Percentiles rank a stretch among this genome's conserved stretches.
Conservation (phyloP, 2,888 invertebrate species). For the Nephrotoma guestfalica region DNA sequence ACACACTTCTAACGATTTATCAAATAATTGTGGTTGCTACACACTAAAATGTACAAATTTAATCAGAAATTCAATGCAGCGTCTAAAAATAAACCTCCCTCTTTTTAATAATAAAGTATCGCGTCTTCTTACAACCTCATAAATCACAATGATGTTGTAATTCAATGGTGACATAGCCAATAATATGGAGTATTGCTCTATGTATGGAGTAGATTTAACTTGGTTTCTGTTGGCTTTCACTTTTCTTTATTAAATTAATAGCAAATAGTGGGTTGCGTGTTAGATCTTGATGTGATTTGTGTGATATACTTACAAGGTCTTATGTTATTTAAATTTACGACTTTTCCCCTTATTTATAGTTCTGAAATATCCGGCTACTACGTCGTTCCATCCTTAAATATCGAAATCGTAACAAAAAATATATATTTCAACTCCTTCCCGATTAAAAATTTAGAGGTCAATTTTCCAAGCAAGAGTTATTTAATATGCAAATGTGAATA, state of each 20-base stretch:
- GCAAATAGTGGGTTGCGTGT: background rate
- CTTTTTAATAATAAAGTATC: too few species aligned
- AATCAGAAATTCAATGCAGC: background rate
- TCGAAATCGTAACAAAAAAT: too few species aligned
- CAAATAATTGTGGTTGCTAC: background rate
- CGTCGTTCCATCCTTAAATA: too few species aligned
- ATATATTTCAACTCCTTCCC: too few species aligned
- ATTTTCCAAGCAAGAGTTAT: too few species aligned
- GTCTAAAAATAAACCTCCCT: background rate
- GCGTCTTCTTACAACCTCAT: background rate
- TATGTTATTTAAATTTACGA: too few species aligned
- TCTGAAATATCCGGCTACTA: too few species aligned
- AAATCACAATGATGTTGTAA: background rate
- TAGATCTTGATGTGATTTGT: background rate
- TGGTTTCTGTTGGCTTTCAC: background rate
- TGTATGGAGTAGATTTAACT: background rate
- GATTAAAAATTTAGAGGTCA: too few species aligned
- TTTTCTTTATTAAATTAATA: background rate
- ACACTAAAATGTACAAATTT: background rate
- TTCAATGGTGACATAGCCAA: background rate
- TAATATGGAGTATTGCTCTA: background rate
- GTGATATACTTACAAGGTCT: background rate
- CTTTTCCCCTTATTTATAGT: too few species aligned
- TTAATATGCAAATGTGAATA: too few species aligned
- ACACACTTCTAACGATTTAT: background rate